These are phyloP conservation scores for Sycophaga agraensis DNA, from an alignment of 1,140 invertebrate genomes.

Conservation along the genomic window DNA sequence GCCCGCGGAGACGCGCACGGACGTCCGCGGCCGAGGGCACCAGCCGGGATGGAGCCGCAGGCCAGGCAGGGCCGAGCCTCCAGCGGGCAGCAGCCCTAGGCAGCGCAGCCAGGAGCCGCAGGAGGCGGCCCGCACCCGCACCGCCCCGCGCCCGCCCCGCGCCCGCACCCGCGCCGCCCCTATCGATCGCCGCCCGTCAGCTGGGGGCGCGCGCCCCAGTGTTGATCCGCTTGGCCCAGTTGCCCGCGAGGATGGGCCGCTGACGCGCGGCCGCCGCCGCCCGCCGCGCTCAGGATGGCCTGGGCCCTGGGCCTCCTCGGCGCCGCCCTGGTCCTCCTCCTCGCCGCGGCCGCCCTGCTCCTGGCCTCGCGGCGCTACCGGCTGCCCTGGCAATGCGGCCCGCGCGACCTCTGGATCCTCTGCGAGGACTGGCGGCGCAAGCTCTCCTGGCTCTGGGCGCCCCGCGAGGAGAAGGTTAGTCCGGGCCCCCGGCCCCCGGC, in stretches of 20 bases:
- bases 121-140: no score
- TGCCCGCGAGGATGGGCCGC: no score
- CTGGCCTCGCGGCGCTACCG: constrained; percentile 44
- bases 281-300: constrained; percentile 37
- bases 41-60: no score
- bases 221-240: constrained; percentile 12
- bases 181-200: background rate
- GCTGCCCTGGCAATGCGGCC: constrained; percentile 46
- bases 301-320: constrained; percentile 48
- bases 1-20: no score
- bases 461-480: constrained; percentile 52
- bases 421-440: constrained; percentile 54
- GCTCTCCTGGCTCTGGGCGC: constrained; percentile 54
- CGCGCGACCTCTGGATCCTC: constrained; percentile 49
- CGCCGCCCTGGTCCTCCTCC: constrained; percentile 41
- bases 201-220: background rate
- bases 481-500: no score
- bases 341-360: constrained; percentile 41
- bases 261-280: background rate
- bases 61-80: no score
- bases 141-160: background rate
- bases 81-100: no score
- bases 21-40: no score
- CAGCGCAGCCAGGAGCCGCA: background rate
- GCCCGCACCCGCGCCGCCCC: background rate